Base-by-base conservation (phyloP, 2,888 invertebrate species). In the Carpatolechia fugitivella region DNA sequence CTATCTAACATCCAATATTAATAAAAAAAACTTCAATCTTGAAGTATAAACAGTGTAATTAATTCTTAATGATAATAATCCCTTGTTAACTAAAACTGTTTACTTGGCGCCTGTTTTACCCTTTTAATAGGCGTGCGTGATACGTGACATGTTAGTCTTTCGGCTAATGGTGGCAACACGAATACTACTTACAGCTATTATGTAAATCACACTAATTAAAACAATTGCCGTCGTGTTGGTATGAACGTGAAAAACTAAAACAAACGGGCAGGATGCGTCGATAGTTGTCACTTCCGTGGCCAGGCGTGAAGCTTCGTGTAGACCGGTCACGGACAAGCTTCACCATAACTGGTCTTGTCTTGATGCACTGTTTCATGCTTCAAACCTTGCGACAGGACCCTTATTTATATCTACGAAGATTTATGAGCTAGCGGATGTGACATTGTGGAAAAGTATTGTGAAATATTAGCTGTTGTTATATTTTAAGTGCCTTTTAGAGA, bases 301-400 rank as follows among this genome's bases (percentile, higher is more conserved):
- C 61, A 62, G 68, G 69, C 70, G 71, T 73, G 70, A 70, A 73
- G 65, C 69, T 65, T 73, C 82, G 79, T 80, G 81, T 69, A 72
- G 70, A 61, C 69, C 64, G 70, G 78, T 82, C 82, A 81, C 82
- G 82, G 44, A 20, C 29, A 13, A n/a, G 66, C 61, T 65, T 50
- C 62, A 55, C 59, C 55, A 61, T 63, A 66, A 61, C 59, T 60
- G 60, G 61, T 38, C 54, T 30, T 53, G 61, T 38, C 54, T 30
- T 53, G 49, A 56, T 38, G 46, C 41, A 52, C 38, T 29, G 18
- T 50, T 40, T 49, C 33, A 18, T 51, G 50, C 40, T 49, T 46
- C 50, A 16, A 49, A 44, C 44, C 44, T n/a, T 30, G 7, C 29
- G 24, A 10, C 30, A 35, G 16, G 13, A 18, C 14, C 14, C 41